These are phyloP conservation scores for Lasioglossum baleicum DNA, from an alignment of 1,140 invertebrate species.

Conservation along the genomic window DNA sequence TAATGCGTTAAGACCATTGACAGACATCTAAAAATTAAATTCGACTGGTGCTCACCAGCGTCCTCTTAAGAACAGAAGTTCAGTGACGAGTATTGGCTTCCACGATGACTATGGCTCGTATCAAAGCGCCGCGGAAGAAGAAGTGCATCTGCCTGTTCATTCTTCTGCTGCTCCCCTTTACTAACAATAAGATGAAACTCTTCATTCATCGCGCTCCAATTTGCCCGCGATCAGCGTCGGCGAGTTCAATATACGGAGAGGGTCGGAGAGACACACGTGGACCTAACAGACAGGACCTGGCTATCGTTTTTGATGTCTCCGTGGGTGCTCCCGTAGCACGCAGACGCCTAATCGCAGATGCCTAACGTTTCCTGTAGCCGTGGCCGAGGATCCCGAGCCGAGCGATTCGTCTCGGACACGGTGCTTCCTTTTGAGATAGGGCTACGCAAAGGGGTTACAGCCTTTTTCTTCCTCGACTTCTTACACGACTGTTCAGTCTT, in stretches of 20 bases:
- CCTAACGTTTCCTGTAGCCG: slow-evolving; percentile 15
- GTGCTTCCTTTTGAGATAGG: slow-evolving; percentile 11
- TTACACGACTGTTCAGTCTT: background rate
- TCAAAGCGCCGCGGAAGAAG: background rate
- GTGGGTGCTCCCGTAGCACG: background rate
- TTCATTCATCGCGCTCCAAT: slow-evolving; percentile 25
- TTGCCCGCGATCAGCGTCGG: background rate
- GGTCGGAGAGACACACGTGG: too few relatives aligned
- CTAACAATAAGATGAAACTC: background rate
- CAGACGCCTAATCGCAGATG: slow-evolving; percentile 14
- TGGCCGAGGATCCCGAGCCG: background rate
- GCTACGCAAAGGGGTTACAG: slow-evolving; percentile 32
- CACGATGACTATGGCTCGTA: background rate
- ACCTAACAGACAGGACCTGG: background rate
- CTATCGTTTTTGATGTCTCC: background rate
- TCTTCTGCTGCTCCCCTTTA: background rate
- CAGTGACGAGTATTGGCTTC: background rate
- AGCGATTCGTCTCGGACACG: slow-evolving; percentile 52
- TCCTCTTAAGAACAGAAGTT: too few relatives aligned
- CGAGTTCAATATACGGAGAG: background rate
- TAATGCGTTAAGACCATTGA: too few relatives aligned
- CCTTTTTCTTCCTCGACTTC: background rate
- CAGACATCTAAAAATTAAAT: background rate
- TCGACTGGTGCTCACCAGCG: background rate
- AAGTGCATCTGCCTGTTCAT: background rate